Conservation (phyloP, 2,113 vertebrate genomes). For the Plotosus lineatus region DNA sequence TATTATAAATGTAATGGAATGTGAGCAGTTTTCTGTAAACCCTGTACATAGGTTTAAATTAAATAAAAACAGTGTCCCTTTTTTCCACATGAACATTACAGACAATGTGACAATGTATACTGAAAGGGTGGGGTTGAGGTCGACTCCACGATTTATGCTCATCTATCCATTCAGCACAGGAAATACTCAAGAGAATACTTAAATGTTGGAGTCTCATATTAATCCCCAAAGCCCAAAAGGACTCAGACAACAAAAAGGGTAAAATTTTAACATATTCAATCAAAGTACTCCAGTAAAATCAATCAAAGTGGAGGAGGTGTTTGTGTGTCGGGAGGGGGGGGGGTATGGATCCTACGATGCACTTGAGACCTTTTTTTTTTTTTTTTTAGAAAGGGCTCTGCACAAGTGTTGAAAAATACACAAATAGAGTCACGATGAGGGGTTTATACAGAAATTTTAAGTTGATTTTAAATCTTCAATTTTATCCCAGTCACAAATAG, state of each 20-base stretch:
- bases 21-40: no score
- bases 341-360: constrained; percentile 16
- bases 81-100: not conserved
- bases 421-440: no score
- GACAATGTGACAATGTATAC: not conserved
- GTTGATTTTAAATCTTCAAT: not conserved
- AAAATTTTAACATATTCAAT: constrained; percentile 20
- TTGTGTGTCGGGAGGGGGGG: not conserved
- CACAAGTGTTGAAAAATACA: not conserved
- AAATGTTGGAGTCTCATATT: not conserved
- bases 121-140: constrained; percentile 6
- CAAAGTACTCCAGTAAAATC: constrained; percentile 26
- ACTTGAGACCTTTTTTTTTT: constrained; percentile 10
- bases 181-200: not conserved
- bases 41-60: not conserved
- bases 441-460: not conserved
- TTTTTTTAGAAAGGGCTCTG: not conserved
- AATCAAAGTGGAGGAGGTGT: constrained; percentile 7
- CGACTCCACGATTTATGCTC: not conserved
- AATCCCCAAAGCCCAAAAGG: not conserved
- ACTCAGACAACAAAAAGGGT: not conserved
- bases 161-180: constrained; percentile 6
- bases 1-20: not conserved
- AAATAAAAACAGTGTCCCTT: not conserved
- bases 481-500: not conserved